Evolutionary conservation across 2,888 invertebrate species (phyloP).

Genomic region (Oegoconia quadripuncta): DNA sequence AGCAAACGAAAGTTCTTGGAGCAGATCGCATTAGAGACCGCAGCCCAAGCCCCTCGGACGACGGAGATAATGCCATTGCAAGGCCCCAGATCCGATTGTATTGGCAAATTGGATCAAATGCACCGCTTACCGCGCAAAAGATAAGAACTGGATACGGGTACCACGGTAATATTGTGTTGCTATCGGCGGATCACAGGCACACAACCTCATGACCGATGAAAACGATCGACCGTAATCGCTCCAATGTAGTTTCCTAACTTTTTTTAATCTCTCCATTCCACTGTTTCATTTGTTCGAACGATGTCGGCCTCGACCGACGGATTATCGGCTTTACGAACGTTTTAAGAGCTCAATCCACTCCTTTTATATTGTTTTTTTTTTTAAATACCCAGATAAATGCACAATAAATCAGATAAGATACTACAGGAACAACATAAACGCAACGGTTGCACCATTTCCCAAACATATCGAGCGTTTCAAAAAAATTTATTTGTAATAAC

Average conservation of each 20-base stretch:
- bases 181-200: slow-evolving; percentile 45
- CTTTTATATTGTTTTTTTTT: slow-evolving; percentile 13
- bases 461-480: slow-evolving; percentile 38
- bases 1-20: slow-evolving; percentile 54
- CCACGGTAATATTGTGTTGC: slow-evolving; percentile 60
- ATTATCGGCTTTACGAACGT: slow-evolving; percentile 33
- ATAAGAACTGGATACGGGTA: slow-evolving; percentile 64
- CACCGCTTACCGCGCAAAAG: slow-evolving; percentile 74
- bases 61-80: slow-evolving; percentile 74
- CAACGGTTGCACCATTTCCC: slow-evolving; percentile 37
- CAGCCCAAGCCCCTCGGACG: slow-evolving; percentile 52
- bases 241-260: slow-evolving; percentile 35
- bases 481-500: slow-evolving; percentile 52
- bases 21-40: slow-evolving; percentile 63
- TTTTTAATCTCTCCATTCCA: slow-evolving; percentile 41
- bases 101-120: slow-evolving; percentile 80
- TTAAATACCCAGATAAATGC: slow-evolving; percentile 19
- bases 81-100: slow-evolving; percentile 76
- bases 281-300: slow-evolving; percentile 36
- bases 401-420: slow-evolving; percentile 40
- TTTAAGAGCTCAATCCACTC: slow-evolving; percentile 14
- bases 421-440: slow-evolving; percentile 38
- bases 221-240: slow-evolving; percentile 45
- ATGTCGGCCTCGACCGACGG: slow-evolving; percentile 25
- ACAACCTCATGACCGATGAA: slow-evolving; percentile 36